Evolutionary conservation across 2,888 invertebrate species (phyloP), one percentile per base, ranked within the genome.

Genomic region (Acrocyrtus sp.): DNA sequence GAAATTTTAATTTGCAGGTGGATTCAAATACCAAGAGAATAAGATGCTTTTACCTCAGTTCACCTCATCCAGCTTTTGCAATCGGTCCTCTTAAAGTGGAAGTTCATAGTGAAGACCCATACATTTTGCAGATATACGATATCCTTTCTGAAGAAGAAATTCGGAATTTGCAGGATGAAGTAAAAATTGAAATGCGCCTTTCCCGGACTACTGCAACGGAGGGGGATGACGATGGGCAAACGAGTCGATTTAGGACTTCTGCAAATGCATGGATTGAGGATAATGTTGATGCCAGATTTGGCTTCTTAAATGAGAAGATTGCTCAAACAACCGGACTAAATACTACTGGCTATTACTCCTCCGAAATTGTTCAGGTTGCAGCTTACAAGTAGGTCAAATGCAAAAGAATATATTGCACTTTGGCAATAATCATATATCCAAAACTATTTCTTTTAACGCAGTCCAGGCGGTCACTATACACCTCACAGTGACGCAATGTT

Each of bases 381-480:
- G 74, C 70, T 10, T 74, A 74, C 56, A 74, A 60, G 74, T 70
- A 39, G 12, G 5, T 21, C n/a, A 29, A 6, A 4, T 22, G 5
- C 27, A 29, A 27, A 50, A 24, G 3, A 48, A 22, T 41, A 24
- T 17, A 50, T 47, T 50, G 48, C 5, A 19, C 15, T 45, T 63
- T 26, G 43, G 6, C 45, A 41, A 39, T 12, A 8, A 56, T 56
- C 2, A 15, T 45, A 17, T 17, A 17, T 45, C n/a, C 10, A 45
- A 45, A 45, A 17, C 17, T 45, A 17, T 45, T 48, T 48, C 22
- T 17, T 45, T 8, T 45, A 8, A 12, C 85, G 85, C 81, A 85
- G 85, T 15, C 81, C 85, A 29, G 86, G 85, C 26, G 85, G 85
- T 5, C 85, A 85, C 68, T 86, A 85, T 78, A 83, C 83, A 29